Conservation (phyloP, 2,113 vertebrate species). For the Strigops habroptila region DNA sequence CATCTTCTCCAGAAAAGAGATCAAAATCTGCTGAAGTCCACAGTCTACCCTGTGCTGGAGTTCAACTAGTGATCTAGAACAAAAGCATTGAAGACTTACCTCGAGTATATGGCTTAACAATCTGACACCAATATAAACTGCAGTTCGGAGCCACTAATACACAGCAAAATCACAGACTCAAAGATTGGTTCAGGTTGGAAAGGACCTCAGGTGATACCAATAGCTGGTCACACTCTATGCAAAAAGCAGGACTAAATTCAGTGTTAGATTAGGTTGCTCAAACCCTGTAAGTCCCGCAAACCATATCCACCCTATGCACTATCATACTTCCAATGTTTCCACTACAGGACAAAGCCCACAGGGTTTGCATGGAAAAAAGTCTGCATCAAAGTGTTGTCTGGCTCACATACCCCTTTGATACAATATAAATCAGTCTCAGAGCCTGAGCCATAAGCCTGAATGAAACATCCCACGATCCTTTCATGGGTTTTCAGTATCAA, state of each 20-base stretch:
- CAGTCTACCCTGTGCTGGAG: not conserved
- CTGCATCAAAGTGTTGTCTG: not conserved
- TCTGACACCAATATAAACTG: not conserved
- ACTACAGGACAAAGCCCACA: not conserved
- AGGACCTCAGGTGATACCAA: too few species aligned
- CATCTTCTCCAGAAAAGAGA: not conserved
- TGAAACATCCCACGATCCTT: not conserved
- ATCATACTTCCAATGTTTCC: not conserved
- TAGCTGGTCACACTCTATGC: not conserved
- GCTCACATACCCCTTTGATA: not conserved
- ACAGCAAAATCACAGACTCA: not conserved
- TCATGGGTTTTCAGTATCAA: not conserved
- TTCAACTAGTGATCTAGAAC: not conserved
- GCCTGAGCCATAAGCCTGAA: not conserved
- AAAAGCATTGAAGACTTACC: not conserved
- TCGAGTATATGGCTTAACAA: too few species aligned
- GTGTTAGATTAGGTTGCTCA: not conserved
- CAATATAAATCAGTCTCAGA: not conserved
- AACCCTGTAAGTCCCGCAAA: not conserved
- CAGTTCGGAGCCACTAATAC: not conserved
- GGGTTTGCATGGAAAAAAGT: not conserved
- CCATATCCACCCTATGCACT: accelerated
- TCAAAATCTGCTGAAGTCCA: not conserved
- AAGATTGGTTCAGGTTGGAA: not conserved
- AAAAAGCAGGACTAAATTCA: not conserved